These are phyloP conservation scores for Pherbina coryleti DNA, from an alignment of 2,888 invertebrate genomes.

Conservation along the genomic window DNA sequence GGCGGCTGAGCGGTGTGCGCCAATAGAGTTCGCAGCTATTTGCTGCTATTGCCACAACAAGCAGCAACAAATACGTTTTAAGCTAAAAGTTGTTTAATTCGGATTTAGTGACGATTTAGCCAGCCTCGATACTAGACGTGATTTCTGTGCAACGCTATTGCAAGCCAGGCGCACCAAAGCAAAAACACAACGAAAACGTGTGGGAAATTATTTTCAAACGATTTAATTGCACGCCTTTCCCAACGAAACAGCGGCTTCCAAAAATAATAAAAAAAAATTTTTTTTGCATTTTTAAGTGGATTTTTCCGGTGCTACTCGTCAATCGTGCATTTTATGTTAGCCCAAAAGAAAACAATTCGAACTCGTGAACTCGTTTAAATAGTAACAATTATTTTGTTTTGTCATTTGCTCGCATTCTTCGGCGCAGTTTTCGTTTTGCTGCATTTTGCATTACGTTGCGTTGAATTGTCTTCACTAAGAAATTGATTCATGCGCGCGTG, in stretches of 20 bases:
- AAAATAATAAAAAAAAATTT: constrained; percentile 11
- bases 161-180: constrained; percentile 19
- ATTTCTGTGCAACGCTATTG: constrained; percentile 11
- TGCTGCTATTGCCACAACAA: not conserved
- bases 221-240: constrained; percentile 25
- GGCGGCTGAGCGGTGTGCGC: not conserved
- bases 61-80: constrained; percentile 43
- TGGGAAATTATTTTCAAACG: constrained; percentile 12
- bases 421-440: constrained; percentile 10
- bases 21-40: not conserved
- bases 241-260: constrained; percentile 21
- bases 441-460: not conserved
- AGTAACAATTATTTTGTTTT: not conserved
- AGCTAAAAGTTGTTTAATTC: constrained; percentile 48
- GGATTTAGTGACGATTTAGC: constrained; percentile 53
- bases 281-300: constrained; percentile 32
- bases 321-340: constrained; percentile 26
- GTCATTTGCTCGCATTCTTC: constrained; percentile 14
- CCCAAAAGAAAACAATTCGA: constrained; percentile 23
- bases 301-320: constrained; percentile 24
- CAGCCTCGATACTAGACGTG: constrained; percentile 52
- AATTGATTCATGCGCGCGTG: constrained; percentile 6
- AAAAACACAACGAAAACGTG: constrained; percentile 22
- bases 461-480: not conserved
- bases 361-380: constrained; percentile 25